Percentiles rank a stretch among this genome's conserved stretches.
phyloP scores from a whole-genome alignment of 2,113 vertebrate species.

The Anolis sagrei region DNA sequence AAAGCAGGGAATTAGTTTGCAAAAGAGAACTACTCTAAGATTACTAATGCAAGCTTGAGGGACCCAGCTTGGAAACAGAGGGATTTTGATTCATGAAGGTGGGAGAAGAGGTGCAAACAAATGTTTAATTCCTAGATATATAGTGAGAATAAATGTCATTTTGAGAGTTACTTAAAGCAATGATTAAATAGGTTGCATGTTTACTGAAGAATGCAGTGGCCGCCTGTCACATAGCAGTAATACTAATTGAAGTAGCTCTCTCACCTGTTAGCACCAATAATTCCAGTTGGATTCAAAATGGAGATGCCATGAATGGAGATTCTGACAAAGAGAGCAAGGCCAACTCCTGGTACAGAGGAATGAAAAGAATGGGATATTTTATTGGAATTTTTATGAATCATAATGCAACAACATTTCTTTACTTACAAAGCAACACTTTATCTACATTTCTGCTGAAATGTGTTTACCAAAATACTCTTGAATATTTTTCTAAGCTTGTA shows the following conservation, averaged over 20 bases:
- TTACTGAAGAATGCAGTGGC: constrained; percentile 64
- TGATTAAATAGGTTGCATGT: constrained; percentile 67
- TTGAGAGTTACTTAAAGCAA: constrained; percentile 67
- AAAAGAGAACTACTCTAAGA: neutral
- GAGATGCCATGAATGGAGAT: constrained; percentile 69
- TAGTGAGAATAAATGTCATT: constrained; percentile 68
- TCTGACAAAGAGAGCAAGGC: constrained; percentile 69
- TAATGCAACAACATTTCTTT: constrained; percentile 75
- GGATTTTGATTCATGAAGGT: constrained; percentile 49
- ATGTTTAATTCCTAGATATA: constrained; percentile 64
- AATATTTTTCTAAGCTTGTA: constrained; percentile 65
- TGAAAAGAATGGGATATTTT: constrained; percentile 70
- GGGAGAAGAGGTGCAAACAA: constrained; percentile 53
- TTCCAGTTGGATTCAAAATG: constrained; percentile 73
- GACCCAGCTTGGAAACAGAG: constrained; percentile 31
- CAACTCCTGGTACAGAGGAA: constrained; percentile 70
- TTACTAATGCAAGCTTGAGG: constrained; percentile 24
- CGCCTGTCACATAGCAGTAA: constrained; percentile 70
- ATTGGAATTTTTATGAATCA: constrained; percentile 73
- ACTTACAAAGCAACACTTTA: constrained; percentile 59
- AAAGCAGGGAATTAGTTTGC: constrained; percentile 43
- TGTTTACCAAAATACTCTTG: constrained; percentile 62
- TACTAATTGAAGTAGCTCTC: constrained; percentile 66
- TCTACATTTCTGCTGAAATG: constrained; percentile 65
- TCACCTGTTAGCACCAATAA: constrained; percentile 72